These are phyloP conservation scores for Erinaceus europaeus DNA, from an alignment of 2,113 vertebrate species.

Conservation along the genomic window DNA sequence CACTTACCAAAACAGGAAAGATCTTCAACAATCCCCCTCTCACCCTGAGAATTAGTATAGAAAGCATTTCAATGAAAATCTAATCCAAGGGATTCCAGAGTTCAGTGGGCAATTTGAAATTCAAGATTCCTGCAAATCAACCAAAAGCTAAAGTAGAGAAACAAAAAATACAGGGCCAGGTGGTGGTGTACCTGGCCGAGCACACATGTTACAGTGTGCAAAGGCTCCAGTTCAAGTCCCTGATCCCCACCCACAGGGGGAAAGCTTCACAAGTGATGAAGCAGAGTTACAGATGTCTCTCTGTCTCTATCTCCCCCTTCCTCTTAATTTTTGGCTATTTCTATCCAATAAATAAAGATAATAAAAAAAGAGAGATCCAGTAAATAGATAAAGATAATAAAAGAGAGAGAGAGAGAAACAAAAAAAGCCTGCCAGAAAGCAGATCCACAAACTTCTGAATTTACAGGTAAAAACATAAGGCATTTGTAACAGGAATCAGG, in stretches of 20 bases:
- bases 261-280: too few relatives aligned
- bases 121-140: background rate
- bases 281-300: too few relatives aligned
- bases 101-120: constrained; percentile 24
- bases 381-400: background rate
- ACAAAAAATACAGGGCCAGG: too few relatives aligned
- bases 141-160: constrained; percentile 12
- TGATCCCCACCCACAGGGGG: too few relatives aligned
- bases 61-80: background rate
- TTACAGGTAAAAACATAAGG: background rate
- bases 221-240: too few relatives aligned
- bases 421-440: constrained; percentile 19
- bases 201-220: too few relatives aligned
- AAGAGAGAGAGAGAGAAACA: background rate
- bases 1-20: constrained; percentile 25
- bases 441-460: background rate
- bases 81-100: background rate
- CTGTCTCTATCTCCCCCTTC: too few relatives aligned
- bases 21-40: background rate
- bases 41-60: background rate
- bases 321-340: too few relatives aligned
- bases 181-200: too few relatives aligned
- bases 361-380: too few relatives aligned
- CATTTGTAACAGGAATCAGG: background rate
- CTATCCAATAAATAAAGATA: too few relatives aligned